Base-by-base conservation (phyloP, 2,888 invertebrate species). In the Lathronympha strigana region DNA sequence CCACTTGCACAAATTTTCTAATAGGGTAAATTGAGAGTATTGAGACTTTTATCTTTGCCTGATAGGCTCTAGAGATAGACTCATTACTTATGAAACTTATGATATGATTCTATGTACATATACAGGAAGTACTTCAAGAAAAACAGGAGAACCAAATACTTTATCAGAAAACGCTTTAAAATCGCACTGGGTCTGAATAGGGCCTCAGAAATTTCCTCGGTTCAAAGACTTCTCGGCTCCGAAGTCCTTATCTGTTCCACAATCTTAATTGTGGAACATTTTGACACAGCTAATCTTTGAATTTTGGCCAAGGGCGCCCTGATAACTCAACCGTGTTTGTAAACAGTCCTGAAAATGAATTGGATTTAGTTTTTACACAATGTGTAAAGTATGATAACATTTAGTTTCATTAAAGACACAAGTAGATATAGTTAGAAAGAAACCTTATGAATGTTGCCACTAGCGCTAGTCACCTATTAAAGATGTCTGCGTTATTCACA, bases 281-380 rank as follows among this genome's bases (percentile, higher is more conserved):
- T 66, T 60, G 38, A 47, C 36, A 66, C 53, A 21, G 2, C 13
- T 54, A 54, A 66, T 66, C 66, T 61, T 13, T 8, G 33, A 54
- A 66, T 61, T 40, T 28, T 40, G 66, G 66, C 54, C 66, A 66
- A 61, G 66, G 61, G 21, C 61, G 31, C 38, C n/a, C n/a, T 63
- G 55, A 60, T 61, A 60, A 61, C 47, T 23, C 13, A 45, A 43
- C 28, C 9, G 21, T 61, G 47, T 61, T 61, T 51, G 54, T 66
- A 54, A 47, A 66, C 60, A 61, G 51, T 25, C n/a, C 55, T 55
- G 36, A 45, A 53, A 63, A 50, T n/a, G n/a, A n/a, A n/a, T 17
- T 15, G 47, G n/a, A 49, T 23, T 23, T 19, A n/a, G 25, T 43
- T n/a, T 19, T 45, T 43, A 19, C 21, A 57, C 43, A 15, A 25